Evolutionary conservation across 2,113 vertebrate genomes (phyloP), one percentile per base, ranked within the genome.

Genomic region (Carassius carassius): DNA sequence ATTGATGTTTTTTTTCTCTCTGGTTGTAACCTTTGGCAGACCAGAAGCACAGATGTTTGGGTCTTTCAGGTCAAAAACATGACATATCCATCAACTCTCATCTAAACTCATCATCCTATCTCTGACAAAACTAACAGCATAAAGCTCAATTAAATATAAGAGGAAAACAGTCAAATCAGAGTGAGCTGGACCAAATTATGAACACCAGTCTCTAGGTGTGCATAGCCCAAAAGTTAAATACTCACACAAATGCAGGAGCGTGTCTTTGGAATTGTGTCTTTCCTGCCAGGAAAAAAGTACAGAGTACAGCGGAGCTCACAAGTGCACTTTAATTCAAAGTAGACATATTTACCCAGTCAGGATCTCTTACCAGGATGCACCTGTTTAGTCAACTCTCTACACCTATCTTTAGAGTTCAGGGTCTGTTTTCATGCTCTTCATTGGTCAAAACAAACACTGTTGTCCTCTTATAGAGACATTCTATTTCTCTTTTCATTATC

Each of bases 261-360:
- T 78, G 19, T 44, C 60, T 62, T 73, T 73, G 44, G n/a, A 85
- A 21, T 32, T 12, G 7, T 76, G 32, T 74, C 21, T 69, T 82
- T 82, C 49, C 79, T 83, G 58, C 29, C 60, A 70, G 63, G 72
- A 82, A 78, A 79, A 82, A 62, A 37, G 9, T 25, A 47, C 78
- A 78, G 32, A 79, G 63, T 79, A 17, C 17, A 44, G n/a, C 85
- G 78, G 79, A 23, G 51, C 78, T 85, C 70, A 69, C 51, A 75
- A 49, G 67, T n/a, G 78, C 21, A 63, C 51, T 72, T 72, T 72
- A 65, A 35, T 69, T 60, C 25, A 44, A 65, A 85, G 84, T 82
- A 79, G 73, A 23, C 44, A 78, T 85, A 80, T 89, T 87, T 93
- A 84, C 89, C 86, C 86, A 85, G 90, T 74, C 87, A 74, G 25